Evolutionary conservation across 1,140 invertebrate species (phyloP), one percentile per base, ranked within the genome.

Genomic region (Bacillus rossius): DNA sequence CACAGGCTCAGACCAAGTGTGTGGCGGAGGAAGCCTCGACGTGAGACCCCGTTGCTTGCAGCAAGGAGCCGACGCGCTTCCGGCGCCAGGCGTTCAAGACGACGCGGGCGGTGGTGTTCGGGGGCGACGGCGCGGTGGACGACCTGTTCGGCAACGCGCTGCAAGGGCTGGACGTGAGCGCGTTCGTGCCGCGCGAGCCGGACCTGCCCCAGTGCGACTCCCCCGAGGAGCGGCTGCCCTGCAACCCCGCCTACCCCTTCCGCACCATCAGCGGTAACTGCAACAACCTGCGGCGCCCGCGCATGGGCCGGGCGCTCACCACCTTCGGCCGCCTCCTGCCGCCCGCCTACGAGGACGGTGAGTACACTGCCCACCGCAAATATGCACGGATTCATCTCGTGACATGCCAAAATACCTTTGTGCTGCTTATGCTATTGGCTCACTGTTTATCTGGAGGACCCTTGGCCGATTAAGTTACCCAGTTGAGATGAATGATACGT

Each of bases 261-360:
- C 81, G 94, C 61, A 88, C 87, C 0, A 79, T 86, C 29, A 90
- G 88, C 0, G 94, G 94, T 3, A 86, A 92, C 64, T 98, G 94
- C 67, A 98, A 97, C 68, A 97, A 97, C 71, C 71, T 96, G 5
- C 79, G 87, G 10, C 89, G 93, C 67, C 93, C 94, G 0, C 85
- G 83, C 58, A 84, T 88, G 60, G 94, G 91, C 2, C 91, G 91
- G 69, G 88, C 87, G 63, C 75, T 94, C 58, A 92, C 89, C 0
- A 90, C 91, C 0, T 94, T 96, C 71, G 86, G 91, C 0, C 81
- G 94, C 63, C 77, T 96, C 45, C 68, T 95, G 41, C 89, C 92
- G 0, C 86, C 93, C 2, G 84, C 83, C 13, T 97, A 97, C 71
- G 91, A 94, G 73, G 92, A 98, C 71, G 91, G 92, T 75, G 69